Base-by-base conservation (phyloP, 1,140 invertebrate genomes). In the Druon quercuslanigerum region DNA sequence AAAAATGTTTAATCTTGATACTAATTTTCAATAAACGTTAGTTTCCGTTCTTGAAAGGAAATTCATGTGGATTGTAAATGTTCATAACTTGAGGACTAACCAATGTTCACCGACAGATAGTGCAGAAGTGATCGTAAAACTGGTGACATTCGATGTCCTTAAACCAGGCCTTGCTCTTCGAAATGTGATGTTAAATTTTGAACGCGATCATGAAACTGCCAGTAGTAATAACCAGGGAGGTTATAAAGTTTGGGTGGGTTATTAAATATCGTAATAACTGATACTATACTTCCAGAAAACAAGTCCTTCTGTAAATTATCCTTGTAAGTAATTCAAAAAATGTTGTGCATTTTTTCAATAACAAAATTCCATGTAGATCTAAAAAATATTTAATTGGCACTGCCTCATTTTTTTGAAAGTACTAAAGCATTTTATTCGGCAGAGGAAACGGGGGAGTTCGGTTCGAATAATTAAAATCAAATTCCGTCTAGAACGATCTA, bases 121-220 rank as follows among this genome's bases (percentile, higher is more conserved):
- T 76, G n/a, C 72, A 50, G 71, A 82, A 83, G 82, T 79, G 84
- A 81, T 87, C 84, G 77, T 84, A 82, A 86, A 85, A 66, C 74
- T 83, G 82, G 76, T 79, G 77, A 78, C 80, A 79, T 86, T 83
- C 76, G 83, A 85, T 82, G 80, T 77, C 77, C 84, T 83, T 87
- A 86, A 88, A 87, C 78, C 79, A 66, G 73, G 33, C 50, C 51
- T 60, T 71, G 70, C 78, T 85, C 84, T 81, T 80, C 80, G 82
- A 83, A 84, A 84, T 76, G 80, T 83, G 71, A 60, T 46, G 81
- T 84, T 86, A 86, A 88, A 87, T 87, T 87, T 88, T 78, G 82
- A 86, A 84, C 83, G 83, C 72, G 82, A 83, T 84, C 85, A 73
- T 85, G 84, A 89, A 87, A 86, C 80, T 60, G 50, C 73, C 50